Evolutionary conservation across 2,888 invertebrate genomes (phyloP).

Genomic region (Perizoma flavofasciatum): DNA sequence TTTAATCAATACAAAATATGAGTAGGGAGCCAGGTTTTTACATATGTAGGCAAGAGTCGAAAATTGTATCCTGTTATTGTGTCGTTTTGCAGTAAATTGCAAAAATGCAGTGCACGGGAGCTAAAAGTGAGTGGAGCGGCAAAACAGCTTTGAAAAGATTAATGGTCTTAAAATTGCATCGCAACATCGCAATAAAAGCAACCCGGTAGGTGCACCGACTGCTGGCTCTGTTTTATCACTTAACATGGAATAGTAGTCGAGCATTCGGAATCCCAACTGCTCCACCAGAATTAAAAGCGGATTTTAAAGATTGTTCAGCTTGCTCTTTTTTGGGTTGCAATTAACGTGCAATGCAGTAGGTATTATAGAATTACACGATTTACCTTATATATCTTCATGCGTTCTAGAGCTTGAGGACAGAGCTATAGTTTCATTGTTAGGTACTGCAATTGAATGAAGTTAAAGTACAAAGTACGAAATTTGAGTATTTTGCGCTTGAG

Average conservation of each 20-base stretch:
- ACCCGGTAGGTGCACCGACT: slow-evolving; percentile 58
- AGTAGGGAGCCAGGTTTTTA: not conserved
- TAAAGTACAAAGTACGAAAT: slow-evolving; percentile 4
- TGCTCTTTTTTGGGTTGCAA: not conserved
- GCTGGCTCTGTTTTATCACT: slow-evolving; percentile 68
- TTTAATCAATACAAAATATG: no score
- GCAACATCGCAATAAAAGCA: slow-evolving; percentile 75
- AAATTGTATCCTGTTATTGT: slow-evolving; percentile 5
- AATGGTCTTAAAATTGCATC: slow-evolving; percentile 80
- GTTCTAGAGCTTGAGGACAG: slow-evolving; percentile 23
- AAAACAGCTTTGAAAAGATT: slow-evolving; percentile 73
- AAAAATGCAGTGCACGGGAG: slow-evolving; percentile 40
- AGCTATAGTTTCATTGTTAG: slow-evolving; percentile 9
- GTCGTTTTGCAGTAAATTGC: slow-evolving; percentile 34
- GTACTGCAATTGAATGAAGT: slow-evolving; percentile 2
- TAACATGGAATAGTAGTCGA: slow-evolving; percentile 48
- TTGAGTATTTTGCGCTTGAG: slow-evolving; percentile 11
- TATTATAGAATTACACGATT: no score
- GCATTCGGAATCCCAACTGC: slow-evolving; percentile 41
- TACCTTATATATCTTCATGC: not conserved
- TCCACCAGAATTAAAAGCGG: slow-evolving; percentile 57
- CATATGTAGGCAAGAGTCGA: not conserved
- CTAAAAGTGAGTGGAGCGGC: slow-evolving; percentile 52
- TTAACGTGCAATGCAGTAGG: no score
- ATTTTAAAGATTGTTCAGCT: slow-evolving; percentile 40